These are phyloP conservation scores for Atlantisia rogersi DNA, from an alignment of 2,113 vertebrate genomes.

Conservation along the genomic window DNA sequence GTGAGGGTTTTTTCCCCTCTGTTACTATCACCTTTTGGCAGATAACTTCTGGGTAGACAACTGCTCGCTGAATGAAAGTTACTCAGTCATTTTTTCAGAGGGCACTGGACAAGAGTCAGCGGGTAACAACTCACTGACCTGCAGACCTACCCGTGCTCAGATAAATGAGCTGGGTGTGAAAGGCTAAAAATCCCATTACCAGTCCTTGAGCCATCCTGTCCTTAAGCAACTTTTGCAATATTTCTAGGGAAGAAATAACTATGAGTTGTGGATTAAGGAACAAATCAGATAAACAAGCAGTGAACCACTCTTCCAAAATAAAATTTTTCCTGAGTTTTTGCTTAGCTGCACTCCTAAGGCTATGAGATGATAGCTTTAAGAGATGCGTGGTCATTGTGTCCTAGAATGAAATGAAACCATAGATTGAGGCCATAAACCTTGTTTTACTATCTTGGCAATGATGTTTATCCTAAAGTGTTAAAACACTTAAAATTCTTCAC, in stretches of 20 bases:
- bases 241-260: slow-evolving; percentile 37
- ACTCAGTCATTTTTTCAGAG: slow-evolving; percentile 11
- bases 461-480: neutral
- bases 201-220: slow-evolving; percentile 56
- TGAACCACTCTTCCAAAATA: neutral
- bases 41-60: neutral
- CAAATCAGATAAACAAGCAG: neutral
- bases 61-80: neutral
- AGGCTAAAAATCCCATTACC: slow-evolving; percentile 66
- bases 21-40: neutral
- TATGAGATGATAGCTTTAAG: neutral
- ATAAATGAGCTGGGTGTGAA: slow-evolving; percentile 55
- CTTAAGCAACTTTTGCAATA: slow-evolving; percentile 40
- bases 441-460: neutral
- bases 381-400: neutral
- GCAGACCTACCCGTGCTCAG: slow-evolving; percentile 40
- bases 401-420: neutral
- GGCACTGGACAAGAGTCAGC: neutral
- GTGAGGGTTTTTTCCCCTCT: neutral
- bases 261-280: slow-evolving; percentile 7
- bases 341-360: neutral
- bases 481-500: neutral
- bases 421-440: neutral
- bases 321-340: neutral
- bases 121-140: slow-evolving; percentile 59